A percentile compares a stretch with the other conserved stretches of the same genome.
These are phyloP conservation scores for Mylabris phalerata DNA, from an alignment of 1,140 invertebrate genomes.

Conservation along the genomic window DNA sequence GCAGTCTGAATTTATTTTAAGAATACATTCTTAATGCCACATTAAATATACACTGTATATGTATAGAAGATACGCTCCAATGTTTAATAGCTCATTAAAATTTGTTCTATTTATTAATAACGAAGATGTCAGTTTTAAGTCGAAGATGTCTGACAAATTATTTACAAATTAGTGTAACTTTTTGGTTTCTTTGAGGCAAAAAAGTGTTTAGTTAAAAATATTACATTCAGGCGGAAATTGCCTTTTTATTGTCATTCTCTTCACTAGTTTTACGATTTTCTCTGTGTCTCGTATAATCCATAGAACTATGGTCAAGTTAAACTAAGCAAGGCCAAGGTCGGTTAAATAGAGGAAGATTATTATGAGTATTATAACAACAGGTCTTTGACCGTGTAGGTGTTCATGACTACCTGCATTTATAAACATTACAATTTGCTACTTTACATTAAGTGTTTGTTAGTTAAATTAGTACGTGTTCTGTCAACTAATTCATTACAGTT, in stretches of 20 bases:
- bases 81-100: constrained; percentile 13
- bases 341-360: neutral
- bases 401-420: too few relatives aligned
- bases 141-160: too few relatives aligned
- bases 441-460: too few relatives aligned
- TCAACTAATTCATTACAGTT: too few relatives aligned
- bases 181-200: neutral
- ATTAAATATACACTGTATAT: neutral
- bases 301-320: constrained; percentile 6
- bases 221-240: neutral
- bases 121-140: neutral
- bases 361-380: neutral
- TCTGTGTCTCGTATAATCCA: too few relatives aligned
- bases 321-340: constrained; percentile 13
- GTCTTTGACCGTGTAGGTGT: constrained; percentile 10
- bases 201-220: too few relatives aligned
- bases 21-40: constrained; percentile 6
- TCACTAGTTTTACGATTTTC: neutral
- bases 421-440: too few relatives aligned
- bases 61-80: neutral
- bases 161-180: too few relatives aligned
- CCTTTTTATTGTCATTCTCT: neutral
- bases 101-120: constrained; percentile 7
- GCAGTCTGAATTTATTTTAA: constrained; percentile 5
- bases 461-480: too few relatives aligned